Evolutionary conservation across 1,140 invertebrate genomes (phyloP).

Genomic region (Oncopodura yosiiana): DNA sequence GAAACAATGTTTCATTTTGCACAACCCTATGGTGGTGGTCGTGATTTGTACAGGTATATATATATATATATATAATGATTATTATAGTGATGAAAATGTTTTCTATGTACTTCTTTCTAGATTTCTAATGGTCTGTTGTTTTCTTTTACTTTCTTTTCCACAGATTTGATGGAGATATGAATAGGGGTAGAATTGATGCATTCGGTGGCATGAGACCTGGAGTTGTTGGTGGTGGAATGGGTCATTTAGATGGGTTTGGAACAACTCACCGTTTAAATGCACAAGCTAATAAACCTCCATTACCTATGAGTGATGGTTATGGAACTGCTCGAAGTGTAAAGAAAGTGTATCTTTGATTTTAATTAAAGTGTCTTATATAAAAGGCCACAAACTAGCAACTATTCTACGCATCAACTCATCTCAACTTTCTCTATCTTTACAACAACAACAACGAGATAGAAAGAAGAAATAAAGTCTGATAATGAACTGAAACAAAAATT

Average conservation of each 20-base stretch:
- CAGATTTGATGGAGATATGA: slow-evolving; percentile 35
- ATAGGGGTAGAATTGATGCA: slow-evolving; percentile 33
- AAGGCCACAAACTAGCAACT: neutral
- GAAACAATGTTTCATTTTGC: slow-evolving; percentile 37
- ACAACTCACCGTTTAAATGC: slow-evolving; percentile 36
- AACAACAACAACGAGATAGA: too few species aligned
- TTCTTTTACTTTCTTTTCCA: slow-evolving; percentile 1
- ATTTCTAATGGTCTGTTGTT: too few species aligned
- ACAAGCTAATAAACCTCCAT: slow-evolving; percentile 26
- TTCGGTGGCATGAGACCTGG: slow-evolving; percentile 24
- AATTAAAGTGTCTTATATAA: neutral
- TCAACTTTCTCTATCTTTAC: neutral
- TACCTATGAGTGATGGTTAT: slow-evolving; percentile 37
- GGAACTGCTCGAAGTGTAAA: slow-evolving; percentile 40
- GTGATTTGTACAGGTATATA: slow-evolving; percentile 34
- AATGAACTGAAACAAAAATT: too few species aligned
- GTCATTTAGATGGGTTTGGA: slow-evolving; percentile 37
- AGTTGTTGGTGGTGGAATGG: slow-evolving; percentile 18
- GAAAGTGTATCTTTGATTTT: slow-evolving; percentile 41
- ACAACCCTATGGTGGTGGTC: slow-evolving; percentile 34
- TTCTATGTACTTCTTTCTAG: too few species aligned
- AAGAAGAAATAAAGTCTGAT: too few species aligned
- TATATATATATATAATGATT: neutral
- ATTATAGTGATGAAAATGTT: neutral
- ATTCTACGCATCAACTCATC: neutral